phyloP scores from a whole-genome alignment of 2,113 vertebrate genomes.

The Psilopsiagon aymara region DNA sequence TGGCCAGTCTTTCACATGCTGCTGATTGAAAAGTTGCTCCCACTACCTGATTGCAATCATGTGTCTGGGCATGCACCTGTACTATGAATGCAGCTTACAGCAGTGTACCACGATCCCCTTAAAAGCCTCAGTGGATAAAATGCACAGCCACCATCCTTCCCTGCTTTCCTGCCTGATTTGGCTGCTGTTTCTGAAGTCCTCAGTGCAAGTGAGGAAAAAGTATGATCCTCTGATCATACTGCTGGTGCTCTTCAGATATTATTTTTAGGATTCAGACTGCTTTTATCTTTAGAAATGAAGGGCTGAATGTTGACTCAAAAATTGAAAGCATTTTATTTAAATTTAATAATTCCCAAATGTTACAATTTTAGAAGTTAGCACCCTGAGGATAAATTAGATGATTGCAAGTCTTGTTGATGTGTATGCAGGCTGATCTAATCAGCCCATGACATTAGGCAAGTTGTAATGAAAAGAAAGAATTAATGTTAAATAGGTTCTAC shows the following conservation, averaged over 20 bases:
- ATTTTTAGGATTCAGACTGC: neutral
- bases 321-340: conserved; percentile 14
- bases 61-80: neutral
- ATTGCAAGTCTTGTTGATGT: neutral
- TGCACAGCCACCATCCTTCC: accelerated
- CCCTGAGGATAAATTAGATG: neutral
- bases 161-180: neutral
- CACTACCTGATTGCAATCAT: neutral
- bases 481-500: conserved; percentile 31
- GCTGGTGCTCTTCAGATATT: neutral
- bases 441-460: neutral
- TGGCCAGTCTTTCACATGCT: neutral
- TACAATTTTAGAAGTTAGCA: conserved; percentile 13
- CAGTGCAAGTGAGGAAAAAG: neutral
- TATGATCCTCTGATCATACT: neutral
- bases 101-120: accelerated
- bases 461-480: conserved; percentile 55
- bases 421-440: neutral
- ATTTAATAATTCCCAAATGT: conserved; percentile 34
- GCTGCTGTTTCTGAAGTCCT: neutral
- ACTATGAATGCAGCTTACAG: neutral
- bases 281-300: conserved; percentile 15
- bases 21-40: neutral
- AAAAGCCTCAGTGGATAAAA: neutral
- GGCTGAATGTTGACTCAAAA: neutral